Evolutionary conservation across 2,113 vertebrate genomes (phyloP).

Genomic region (Piaya cayana): DNA sequence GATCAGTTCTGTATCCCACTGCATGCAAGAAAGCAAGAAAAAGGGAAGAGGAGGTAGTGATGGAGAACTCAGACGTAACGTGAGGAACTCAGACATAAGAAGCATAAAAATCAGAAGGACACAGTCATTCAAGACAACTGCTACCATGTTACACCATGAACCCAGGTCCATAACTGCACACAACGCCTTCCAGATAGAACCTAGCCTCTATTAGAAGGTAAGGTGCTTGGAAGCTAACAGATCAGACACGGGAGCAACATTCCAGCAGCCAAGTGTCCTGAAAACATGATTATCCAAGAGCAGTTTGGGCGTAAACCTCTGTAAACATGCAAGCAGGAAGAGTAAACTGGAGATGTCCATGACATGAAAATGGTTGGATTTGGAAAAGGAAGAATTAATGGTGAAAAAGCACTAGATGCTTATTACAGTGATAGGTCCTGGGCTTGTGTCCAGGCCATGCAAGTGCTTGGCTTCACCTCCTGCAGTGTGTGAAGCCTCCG

Average conservation of each 20-base stretch:
- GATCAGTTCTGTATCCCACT: background rate
- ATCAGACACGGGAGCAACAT: background rate
- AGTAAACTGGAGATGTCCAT: background rate
- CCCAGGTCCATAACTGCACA: background rate
- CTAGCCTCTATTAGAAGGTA: background rate
- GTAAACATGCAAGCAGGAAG: background rate
- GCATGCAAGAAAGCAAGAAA: background rate
- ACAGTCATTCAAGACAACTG: background rate
- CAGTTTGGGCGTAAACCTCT: background rate
- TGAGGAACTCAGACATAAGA: background rate
- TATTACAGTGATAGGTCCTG: background rate
- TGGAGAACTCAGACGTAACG: no score
- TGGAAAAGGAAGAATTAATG: background rate
- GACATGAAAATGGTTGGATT: background rate
- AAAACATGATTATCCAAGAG: background rate
- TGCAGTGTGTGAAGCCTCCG: background rate
- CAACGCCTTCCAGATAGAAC: background rate
- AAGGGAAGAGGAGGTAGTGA: background rate
- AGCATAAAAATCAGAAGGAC: background rate
- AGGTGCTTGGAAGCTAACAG: constrained; percentile 9
- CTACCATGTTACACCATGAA: background rate
- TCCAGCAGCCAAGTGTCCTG: background rate
- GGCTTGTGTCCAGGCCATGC: background rate
- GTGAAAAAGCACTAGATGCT: background rate
- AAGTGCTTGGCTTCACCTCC: background rate